phyloP scores from a whole-genome alignment of 2,797 vertebrate genomes.

The Enteromius treurensis region DNA sequence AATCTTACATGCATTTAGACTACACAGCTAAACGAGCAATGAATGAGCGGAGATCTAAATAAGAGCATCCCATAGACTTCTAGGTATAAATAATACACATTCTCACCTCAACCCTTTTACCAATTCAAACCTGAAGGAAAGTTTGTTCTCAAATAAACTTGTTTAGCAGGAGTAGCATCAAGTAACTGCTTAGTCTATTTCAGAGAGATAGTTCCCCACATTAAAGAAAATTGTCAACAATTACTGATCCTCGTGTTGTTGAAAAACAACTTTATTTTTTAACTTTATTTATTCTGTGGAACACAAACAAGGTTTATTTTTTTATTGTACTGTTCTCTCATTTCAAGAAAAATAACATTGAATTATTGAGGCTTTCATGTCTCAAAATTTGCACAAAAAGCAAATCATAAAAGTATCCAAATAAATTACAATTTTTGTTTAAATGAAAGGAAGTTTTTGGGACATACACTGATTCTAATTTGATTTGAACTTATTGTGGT shows the following conservation, averaged over 20 bases:
- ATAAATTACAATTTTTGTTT: too few relatives aligned
- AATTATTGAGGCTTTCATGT: neutral
- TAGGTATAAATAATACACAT: neutral
- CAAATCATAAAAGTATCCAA: neutral
- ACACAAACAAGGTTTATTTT: neutral
- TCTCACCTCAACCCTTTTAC: neutral
- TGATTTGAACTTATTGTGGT: neutral
- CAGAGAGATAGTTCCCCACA: neutral
- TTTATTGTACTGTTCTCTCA: neutral
- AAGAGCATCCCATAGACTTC: neutral
- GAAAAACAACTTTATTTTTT: neutral
- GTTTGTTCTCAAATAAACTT: neutral
- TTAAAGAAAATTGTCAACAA: neutral
- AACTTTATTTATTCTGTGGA: neutral
- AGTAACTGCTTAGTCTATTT: neutral
- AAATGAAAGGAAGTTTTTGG: neutral
- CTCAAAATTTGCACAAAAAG: neutral
- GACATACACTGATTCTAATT: neutral
- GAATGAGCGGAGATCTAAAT: neutral
- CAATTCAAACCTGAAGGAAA: neutral
- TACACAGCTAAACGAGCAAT: neutral
- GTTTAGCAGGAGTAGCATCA: neutral
- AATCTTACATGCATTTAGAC: neutral
- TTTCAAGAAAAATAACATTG: neutral
- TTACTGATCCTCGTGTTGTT: neutral